These are phyloP conservation scores for Eristalis tenax DNA, from an alignment of 2,888 invertebrate species.

Conservation along the genomic window DNA sequence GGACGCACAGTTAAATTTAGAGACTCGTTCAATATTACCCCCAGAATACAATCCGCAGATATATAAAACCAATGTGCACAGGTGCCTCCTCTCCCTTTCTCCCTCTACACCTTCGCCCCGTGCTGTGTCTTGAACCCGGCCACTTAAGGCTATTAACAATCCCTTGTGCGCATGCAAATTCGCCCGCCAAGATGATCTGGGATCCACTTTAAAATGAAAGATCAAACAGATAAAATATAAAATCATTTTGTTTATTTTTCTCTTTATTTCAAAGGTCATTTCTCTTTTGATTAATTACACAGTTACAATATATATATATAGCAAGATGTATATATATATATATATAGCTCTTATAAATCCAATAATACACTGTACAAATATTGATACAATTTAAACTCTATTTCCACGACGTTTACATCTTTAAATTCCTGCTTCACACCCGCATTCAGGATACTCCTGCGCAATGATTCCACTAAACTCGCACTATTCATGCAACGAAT, in stretches of 20 bases:
- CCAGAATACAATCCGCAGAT: too few relatives aligned
- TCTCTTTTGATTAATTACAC: constrained; percentile 56
- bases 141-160: too few relatives aligned
- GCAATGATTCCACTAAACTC: not conserved
- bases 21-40: too few relatives aligned
- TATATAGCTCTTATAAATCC: constrained; percentile 59
- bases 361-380: constrained; percentile 70
- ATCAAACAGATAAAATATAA: constrained; percentile 52
- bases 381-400: constrained; percentile 50
- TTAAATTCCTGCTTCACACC: constrained; percentile 27
- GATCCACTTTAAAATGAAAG: not conserved
- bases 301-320: constrained; percentile 49
- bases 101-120: too few relatives aligned
- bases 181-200: too few relatives aligned
- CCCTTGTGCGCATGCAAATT: too few relatives aligned
- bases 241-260: constrained; percentile 46
- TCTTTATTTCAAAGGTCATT: constrained; percentile 24
- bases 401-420: not conserved
- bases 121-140: too few relatives aligned
- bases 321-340: constrained; percentile 26
- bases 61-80: too few relatives aligned
- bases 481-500: not conserved
- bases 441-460: not conserved
- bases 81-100: too few relatives aligned
- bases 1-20: too few relatives aligned